These are phyloP conservation scores for Dromas ardeola DNA, from an alignment of 2,113 vertebrate species.

Conservation along the genomic window DNA sequence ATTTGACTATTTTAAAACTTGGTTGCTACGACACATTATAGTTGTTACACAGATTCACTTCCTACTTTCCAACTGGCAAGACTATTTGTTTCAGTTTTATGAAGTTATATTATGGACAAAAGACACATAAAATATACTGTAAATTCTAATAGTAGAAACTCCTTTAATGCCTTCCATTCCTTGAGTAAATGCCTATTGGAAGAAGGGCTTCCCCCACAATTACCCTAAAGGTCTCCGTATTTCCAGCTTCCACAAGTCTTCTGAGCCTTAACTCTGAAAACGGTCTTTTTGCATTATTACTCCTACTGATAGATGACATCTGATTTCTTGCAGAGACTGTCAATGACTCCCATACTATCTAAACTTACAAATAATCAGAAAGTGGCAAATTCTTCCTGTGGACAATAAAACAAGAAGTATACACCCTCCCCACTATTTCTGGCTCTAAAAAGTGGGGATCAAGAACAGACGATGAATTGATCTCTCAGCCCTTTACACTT, in stretches of 20 bases:
- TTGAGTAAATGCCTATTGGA: background rate
- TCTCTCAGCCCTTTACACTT: background rate
- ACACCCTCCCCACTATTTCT: background rate
- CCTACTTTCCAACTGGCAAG: slow-evolving; percentile 35
- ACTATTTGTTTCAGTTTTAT: slow-evolving; percentile 18
- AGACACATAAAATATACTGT: background rate
- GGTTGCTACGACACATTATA: slow-evolving; percentile 7
- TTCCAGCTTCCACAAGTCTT: background rate
- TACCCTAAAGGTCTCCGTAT: background rate
- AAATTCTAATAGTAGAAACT: slow-evolving; percentile 19
- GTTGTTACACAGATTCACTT: slow-evolving; percentile 10
- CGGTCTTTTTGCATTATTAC: background rate
- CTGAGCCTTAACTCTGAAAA: background rate
- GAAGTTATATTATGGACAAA: slow-evolving; percentile 29
- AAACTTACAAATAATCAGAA: background rate
- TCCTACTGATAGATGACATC: background rate
- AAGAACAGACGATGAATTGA: background rate
- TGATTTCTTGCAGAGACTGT: background rate
- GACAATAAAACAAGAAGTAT: background rate
- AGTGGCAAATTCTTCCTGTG: background rate
- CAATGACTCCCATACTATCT: background rate
- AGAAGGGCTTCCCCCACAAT: background rate
- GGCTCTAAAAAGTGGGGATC: background rate
- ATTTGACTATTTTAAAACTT: slow-evolving; percentile 39
- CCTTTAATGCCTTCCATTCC: background rate